Percentiles rank a stretch among this genome's conserved stretches.
These are phyloP conservation scores for Meandrina meandrites DNA, from an alignment of 92 coral and sea anemone species.

Conservation along the genomic window DNA sequence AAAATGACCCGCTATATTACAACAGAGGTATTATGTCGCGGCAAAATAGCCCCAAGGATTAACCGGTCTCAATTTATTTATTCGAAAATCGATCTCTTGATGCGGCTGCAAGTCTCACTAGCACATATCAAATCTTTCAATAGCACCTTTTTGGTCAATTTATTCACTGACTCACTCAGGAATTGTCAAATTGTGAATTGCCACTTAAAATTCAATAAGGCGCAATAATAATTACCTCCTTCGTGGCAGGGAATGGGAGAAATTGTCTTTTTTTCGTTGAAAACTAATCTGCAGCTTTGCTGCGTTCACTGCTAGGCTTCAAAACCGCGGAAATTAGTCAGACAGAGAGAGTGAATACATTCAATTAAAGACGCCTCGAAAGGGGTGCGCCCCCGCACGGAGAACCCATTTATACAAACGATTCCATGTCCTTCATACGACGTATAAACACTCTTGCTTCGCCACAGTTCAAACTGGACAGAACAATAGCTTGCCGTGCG, in stretches of 20 bases:
- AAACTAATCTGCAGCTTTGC: conserved; percentile 63
- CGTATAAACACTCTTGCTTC: conserved; percentile 41
- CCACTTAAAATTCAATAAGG: conserved; percentile 73
- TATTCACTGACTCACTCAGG: conserved; percentile 28
- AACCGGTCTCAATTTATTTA: conserved; percentile 15
- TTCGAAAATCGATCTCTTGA: conserved; percentile 2
- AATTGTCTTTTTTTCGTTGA: conserved; percentile 59
- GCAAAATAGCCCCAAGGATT: conserved; percentile 12
- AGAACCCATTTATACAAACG: conserved; percentile 33
- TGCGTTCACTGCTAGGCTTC: conserved; percentile 46
- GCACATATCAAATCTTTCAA: background rate
- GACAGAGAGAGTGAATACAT: conserved; percentile 62
- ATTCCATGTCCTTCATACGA: conserved; percentile 53
- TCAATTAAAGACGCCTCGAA: conserved; percentile 52
- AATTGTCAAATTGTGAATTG: conserved; percentile 52
- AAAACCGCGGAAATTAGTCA: conserved; percentile 72
- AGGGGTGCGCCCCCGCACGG: conserved; percentile 48
- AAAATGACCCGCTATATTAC: conserved; percentile 33
- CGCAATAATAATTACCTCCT: conserved; percentile 55
- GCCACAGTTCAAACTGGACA: conserved; percentile 36
- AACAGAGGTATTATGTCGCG: conserved; percentile 18
- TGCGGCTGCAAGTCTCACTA: conserved; percentile 21
- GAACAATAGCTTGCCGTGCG: conserved; percentile 42
- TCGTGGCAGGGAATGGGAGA: conserved; percentile 56
- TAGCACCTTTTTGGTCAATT: conserved; percentile 20